These are phyloP conservation scores for Aptenodytes patagonicus DNA, from an alignment of 2,113 vertebrate species.

Conservation along the genomic window DNA sequence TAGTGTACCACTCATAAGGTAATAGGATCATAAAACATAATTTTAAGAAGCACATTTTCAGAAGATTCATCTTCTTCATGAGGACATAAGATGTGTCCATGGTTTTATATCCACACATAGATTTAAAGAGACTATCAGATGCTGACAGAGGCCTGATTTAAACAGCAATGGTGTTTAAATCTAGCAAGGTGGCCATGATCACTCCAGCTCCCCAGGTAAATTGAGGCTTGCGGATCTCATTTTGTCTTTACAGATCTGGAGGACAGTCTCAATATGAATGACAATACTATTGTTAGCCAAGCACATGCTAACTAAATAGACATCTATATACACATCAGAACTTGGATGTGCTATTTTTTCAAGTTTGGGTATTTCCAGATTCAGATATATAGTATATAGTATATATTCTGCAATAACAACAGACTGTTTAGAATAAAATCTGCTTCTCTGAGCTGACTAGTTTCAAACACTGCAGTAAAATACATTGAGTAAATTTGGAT, in stretches of 20 bases:
- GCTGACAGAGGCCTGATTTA: conserved; percentile 47
- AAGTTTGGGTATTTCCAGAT: neutral
- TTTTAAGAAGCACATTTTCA: conserved; percentile 38
- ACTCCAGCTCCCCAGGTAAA: conserved; percentile 6
- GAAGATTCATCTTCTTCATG: conserved; percentile 39
- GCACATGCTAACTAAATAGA: neutral
- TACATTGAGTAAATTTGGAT: neutral
- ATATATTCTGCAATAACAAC: neutral
- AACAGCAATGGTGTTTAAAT: conserved; percentile 18
- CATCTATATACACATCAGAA: neutral
- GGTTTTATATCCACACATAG: conserved; percentile 34
- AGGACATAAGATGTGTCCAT: neutral
- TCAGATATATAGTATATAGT: neutral
- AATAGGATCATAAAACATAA: conserved; percentile 66
- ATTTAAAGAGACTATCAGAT: conserved; percentile 40
- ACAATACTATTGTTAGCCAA: neutral
- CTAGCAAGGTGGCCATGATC: conserved; percentile 11
- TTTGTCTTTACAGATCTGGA: neutral
- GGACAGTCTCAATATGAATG: neutral
- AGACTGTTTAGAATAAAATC: neutral
- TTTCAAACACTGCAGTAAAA: neutral
- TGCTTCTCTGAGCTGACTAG: neutral
- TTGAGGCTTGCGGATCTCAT: neutral
- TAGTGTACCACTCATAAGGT: conserved; percentile 27
- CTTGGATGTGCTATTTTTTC: neutral